A percentile compares a stretch with the other conserved stretches of the same genome.
phyloP scores from a whole-genome alignment of 2,113 vertebrate species.

The Hyla sarda region DNA sequence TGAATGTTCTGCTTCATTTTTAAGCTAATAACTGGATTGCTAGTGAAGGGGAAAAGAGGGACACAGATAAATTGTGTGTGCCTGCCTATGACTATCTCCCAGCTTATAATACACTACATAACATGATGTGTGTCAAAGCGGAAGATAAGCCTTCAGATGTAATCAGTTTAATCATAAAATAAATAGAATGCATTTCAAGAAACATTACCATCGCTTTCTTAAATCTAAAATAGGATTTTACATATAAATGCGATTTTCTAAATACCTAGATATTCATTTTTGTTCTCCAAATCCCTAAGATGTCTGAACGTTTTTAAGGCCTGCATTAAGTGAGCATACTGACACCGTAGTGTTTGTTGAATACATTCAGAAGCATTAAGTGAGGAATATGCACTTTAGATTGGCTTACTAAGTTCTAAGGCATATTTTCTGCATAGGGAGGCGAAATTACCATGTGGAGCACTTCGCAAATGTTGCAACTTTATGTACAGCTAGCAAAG shows the following conservation, averaged over 20 bases:
- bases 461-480: conserved; percentile 43
- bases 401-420: conserved; percentile 43
- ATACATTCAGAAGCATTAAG: conserved; percentile 38
- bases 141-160: conserved; percentile 21
- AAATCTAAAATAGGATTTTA: conserved; percentile 40
- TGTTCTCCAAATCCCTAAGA: conserved; percentile 30
- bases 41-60: background rate
- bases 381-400: conserved; percentile 29
- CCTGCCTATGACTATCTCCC: conserved; percentile 11
- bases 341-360: conserved; percentile 33
- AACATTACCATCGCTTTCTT: background rate
- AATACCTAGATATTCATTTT: conserved; percentile 25
- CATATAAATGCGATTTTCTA: conserved; percentile 42
- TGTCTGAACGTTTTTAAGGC: conserved; percentile 26
- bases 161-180: conserved; percentile 36
- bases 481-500: conserved; percentile 40
- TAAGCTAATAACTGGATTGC: conserved; percentile 19
- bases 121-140: conserved; percentile 7
- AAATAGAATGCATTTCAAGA: background rate
- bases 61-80: background rate
- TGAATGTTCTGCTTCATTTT: background rate
- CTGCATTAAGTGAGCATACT: conserved; percentile 27
- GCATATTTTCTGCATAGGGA: conserved; percentile 46
- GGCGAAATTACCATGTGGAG: conserved; percentile 42
- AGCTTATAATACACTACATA: conserved; percentile 14